Percentiles rank a stretch among this genome's conserved stretches.
Conservation (phyloP, 2,888 invertebrate species). For the Lasioglossum malachurum region DNA sequence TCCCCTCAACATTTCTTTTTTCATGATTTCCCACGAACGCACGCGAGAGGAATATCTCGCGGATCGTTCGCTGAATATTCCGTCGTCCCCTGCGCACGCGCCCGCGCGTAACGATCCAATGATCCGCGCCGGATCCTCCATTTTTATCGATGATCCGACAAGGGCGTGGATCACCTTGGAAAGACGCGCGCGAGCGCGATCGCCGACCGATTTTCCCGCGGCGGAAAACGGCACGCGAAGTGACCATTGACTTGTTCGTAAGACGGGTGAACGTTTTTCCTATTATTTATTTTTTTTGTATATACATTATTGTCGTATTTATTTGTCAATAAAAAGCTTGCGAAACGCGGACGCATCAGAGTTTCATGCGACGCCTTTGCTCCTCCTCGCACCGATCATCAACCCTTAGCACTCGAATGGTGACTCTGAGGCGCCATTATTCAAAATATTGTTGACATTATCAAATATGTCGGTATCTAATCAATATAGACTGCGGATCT, state of each 20-base stretch:
- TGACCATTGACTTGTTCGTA: conserved; percentile 37
- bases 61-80: background rate
- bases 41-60: background rate
- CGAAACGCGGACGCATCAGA: conserved; percentile 46
- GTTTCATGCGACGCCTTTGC: conserved; percentile 40
- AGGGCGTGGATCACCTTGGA: background rate
- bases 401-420: too few species aligned
- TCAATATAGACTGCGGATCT: too few species aligned
- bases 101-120: background rate
- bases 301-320: conserved; percentile 68
- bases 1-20: background rate
- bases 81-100: conserved; percentile 3
- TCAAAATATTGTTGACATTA: too few species aligned
- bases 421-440: too few species aligned
- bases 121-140: background rate
- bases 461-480: too few species aligned
- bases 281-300: conserved; percentile 68
- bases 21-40: background rate
- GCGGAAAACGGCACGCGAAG: conserved; percentile 19
- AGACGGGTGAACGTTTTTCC: conserved; percentile 48
- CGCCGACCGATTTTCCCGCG: conserved; percentile 8
- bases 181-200: background rate
- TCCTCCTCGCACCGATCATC: background rate
- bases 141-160: background rate
- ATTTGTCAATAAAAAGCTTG: conserved; percentile 69